Conservation (phyloP, 2,797 vertebrate genomes). For the Typhlichthys eigenmanni region DNA sequence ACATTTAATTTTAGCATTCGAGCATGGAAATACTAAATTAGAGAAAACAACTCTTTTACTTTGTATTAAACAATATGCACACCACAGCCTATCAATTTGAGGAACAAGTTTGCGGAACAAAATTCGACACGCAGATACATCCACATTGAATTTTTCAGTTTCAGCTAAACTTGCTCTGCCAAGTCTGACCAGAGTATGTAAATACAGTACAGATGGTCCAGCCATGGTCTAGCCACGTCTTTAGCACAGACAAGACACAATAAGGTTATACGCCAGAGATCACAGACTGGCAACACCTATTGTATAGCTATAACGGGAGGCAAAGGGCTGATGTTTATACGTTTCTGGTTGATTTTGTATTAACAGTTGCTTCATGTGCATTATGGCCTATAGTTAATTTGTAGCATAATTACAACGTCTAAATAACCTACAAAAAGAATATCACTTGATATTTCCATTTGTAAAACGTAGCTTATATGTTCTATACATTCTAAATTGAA, state of each 20-base stretch:
- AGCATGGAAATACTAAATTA: slow-evolving; percentile 8
- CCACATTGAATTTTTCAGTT: slow-evolving; percentile 20
- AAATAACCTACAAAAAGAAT: no score
- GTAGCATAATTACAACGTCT: no score
- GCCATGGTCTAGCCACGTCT: slow-evolving; percentile 39
- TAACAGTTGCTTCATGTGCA: neutral
- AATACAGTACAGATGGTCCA: slow-evolving; percentile 30
- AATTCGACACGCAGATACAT: slow-evolving; percentile 23
- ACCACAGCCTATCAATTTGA: slow-evolving; percentile 11
- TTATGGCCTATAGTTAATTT: no score
- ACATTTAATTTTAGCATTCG: no score
- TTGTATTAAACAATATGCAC: neutral
- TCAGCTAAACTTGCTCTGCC: slow-evolving; percentile 36
- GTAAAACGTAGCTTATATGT: no score
- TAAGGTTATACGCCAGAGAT: slow-evolving; percentile 19
- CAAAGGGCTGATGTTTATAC: neutral
- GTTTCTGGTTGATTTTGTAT: no score
- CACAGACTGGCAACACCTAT: slow-evolving; percentile 22
- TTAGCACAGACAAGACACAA: slow-evolving; percentile 37
- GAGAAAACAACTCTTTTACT: neutral
- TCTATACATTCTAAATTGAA: no score
- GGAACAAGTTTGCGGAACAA: neutral
- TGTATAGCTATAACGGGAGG: slow-evolving; percentile 11
- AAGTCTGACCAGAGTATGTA: slow-evolving; percentile 29
- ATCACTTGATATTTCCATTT: no score